Evolutionary conservation across 2,113 vertebrate species (phyloP).

Genomic region (Pseudorasbora parva): DNA sequence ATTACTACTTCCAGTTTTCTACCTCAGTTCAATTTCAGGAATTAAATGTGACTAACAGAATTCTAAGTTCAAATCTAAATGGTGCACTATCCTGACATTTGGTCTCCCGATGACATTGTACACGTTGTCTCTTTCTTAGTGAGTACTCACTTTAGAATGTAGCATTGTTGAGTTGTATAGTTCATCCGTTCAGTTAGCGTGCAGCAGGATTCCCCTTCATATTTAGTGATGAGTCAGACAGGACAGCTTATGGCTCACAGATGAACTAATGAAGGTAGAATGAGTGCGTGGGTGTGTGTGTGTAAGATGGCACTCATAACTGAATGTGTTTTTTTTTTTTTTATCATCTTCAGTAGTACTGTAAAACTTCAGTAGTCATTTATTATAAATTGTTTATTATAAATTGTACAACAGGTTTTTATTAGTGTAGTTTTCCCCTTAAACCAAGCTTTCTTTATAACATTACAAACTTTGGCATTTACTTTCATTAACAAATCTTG

Average conservation of each 20-base stretch:
- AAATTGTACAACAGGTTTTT: not conserved
- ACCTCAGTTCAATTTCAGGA: not conserved
- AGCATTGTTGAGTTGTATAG: not conserved
- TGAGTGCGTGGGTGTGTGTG: not conserved
- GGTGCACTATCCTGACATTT: not conserved
- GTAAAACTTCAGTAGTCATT: not conserved
- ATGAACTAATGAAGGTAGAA: conserved; percentile 29
- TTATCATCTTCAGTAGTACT: conserved; percentile 1
- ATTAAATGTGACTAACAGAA: not conserved
- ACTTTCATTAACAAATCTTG: not conserved
- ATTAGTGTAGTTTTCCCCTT: not conserved
- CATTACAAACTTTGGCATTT: not conserved
- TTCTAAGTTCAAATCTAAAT: not conserved
- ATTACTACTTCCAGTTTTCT: not conserved
- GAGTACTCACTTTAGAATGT: not conserved
- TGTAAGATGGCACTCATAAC: not conserved
- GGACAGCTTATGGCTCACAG: not conserved
- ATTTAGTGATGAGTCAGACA: conserved; percentile 70
- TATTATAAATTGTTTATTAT: not conserved
- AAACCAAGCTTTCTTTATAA: not conserved
- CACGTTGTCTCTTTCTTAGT: not conserved
- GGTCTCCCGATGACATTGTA: not conserved
- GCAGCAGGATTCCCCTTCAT: conserved; percentile 64
- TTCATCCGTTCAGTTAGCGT: conserved; percentile 45
- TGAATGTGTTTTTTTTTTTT: not conserved